Evolutionary conservation across 2,888 invertebrate genomes (phyloP).

Genomic region (Schizaphis graminum): DNA sequence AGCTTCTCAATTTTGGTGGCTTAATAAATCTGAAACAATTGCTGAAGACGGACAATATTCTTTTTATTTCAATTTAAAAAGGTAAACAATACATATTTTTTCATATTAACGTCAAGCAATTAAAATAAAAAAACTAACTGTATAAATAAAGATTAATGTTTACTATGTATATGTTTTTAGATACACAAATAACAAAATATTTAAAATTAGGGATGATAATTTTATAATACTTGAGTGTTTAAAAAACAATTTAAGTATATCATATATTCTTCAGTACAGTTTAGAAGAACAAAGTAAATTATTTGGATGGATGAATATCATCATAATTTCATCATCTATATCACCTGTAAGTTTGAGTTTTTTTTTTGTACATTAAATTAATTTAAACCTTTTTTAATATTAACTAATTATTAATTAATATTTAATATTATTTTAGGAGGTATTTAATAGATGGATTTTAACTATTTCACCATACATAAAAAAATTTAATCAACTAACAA

Average conservation of each 20-base stretch:
- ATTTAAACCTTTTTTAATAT: not conserved
- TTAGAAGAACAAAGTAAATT: conserved; percentile 28
- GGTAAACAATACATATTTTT: not conserved
- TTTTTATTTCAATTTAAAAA: conserved; percentile 49
- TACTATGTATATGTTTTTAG: conserved; percentile 14
- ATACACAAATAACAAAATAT: conserved; percentile 24
- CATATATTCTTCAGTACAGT: conserved; percentile 50
- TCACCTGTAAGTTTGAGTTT: conserved; percentile 40
- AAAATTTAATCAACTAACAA: conserved; percentile 29
- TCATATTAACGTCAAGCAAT: not conserved
- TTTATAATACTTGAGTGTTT: conserved; percentile 45
- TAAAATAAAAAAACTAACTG: not conserved
- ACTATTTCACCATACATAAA: conserved; percentile 39
- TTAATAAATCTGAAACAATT: conserved; percentile 17
- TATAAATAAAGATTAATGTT: not conserved
- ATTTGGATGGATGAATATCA: conserved; percentile 51
- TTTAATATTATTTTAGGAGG: conserved; percentile 44
- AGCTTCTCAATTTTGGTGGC: conserved; percentile 45
- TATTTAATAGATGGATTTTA: conserved; percentile 42
- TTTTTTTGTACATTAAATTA: not conserved
- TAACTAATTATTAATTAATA: not conserved
- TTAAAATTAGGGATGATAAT: conserved; percentile 49
- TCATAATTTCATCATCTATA: conserved; percentile 45
- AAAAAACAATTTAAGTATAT: conserved; percentile 33
- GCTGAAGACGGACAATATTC: not conserved